Percentiles rank a stretch among this genome's conserved stretches.
These are phyloP conservation scores for Argya squamiceps DNA, from an alignment of 2,797 vertebrate species.

Conservation along the genomic window DNA sequence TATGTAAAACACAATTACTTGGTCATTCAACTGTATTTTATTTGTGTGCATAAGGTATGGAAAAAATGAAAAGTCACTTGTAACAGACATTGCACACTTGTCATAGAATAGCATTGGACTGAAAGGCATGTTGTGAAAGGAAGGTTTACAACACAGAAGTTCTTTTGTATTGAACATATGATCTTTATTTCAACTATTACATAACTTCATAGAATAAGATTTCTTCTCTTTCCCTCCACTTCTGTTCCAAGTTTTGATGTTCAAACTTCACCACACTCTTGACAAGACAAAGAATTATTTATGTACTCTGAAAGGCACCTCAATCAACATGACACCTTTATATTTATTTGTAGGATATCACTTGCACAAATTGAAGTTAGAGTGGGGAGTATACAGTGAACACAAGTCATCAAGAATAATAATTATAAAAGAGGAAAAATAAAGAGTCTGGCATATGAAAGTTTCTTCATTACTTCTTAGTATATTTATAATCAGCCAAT, in stretches of 20 bases:
- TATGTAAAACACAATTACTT: not conserved
- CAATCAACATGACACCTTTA: not conserved
- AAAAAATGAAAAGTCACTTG: not conserved
- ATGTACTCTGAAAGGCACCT: slow-evolving; percentile 19
- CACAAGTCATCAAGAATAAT: not conserved
- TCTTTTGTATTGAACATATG: not conserved
- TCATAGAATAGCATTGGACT: not conserved
- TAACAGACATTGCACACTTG: not conserved
- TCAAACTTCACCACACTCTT: not conserved
- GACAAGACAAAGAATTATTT: not conserved
- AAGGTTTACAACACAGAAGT: not conserved
- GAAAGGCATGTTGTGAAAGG: not conserved
- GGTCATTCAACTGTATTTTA: not conserved
- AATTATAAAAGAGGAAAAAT: slow-evolving; percentile 46
- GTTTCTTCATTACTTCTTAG: slow-evolving; percentile 71
- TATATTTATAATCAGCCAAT: slow-evolving; percentile 73
- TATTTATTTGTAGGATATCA: slow-evolving; percentile 7
- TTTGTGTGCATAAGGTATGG: not conserved
- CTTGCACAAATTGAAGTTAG: not conserved
- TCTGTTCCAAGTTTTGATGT: not conserved
- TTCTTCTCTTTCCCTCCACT: not conserved
- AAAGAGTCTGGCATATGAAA: slow-evolving; percentile 60
- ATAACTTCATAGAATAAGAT: not conserved
- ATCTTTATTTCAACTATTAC: slow-evolving; percentile 18
- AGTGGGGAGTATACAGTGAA: not conserved